phyloP scores from a whole-genome alignment of 2,113 vertebrate genomes.

The Globicephala melas region DNA sequence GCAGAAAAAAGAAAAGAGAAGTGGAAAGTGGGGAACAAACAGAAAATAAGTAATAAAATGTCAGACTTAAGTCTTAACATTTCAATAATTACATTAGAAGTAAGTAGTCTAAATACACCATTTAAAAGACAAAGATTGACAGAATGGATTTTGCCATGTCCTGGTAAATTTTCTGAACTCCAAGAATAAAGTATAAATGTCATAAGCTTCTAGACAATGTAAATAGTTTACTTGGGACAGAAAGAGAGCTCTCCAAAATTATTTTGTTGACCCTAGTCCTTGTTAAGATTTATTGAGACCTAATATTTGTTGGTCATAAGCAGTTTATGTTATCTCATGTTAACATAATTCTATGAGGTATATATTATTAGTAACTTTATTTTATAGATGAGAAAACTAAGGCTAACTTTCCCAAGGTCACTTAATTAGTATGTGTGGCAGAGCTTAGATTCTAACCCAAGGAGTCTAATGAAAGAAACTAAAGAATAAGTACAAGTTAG shows the following conservation, averaged over 20 bases:
- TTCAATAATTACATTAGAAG: neutral
- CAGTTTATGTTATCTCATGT: neutral
- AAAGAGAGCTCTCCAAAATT: neutral
- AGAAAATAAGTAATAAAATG: conserved; percentile 14
- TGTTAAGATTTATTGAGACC: neutral
- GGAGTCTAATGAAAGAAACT: neutral
- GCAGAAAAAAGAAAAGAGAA: neutral
- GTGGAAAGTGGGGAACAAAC: neutral
- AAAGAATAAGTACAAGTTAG: neutral
- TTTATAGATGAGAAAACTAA: neutral
- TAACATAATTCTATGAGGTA: neutral
- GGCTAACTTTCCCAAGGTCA: neutral
- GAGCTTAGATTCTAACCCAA: neutral
- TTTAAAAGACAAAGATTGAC: neutral
- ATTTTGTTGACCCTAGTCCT: neutral
- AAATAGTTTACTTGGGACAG: neutral
- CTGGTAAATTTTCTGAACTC: neutral
- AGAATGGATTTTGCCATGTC: neutral
- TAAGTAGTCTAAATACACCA: neutral
- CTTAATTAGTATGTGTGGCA: neutral
- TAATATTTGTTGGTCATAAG: neutral
- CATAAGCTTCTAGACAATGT: neutral
- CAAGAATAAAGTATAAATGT: neutral
- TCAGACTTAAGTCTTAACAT: neutral
- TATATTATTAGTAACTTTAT: neutral